Conservation (phyloP, 2,888 invertebrate genomes). For the Limulus polyphemus region DNA sequence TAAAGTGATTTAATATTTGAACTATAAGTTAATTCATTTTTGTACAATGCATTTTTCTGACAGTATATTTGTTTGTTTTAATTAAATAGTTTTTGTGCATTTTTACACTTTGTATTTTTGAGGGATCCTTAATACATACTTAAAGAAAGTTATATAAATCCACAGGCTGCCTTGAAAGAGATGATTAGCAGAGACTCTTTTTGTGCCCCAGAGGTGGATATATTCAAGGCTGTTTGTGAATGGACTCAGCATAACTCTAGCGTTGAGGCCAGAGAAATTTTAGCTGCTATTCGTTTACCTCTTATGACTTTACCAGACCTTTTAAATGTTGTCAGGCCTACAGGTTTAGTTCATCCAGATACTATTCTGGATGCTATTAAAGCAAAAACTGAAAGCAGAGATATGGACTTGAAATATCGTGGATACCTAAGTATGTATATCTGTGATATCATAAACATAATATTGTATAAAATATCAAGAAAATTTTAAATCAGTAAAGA, state of each 20-base stretch:
- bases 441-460: too few relatives aligned
- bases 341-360: conserved; percentile 73
- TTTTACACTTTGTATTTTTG: too few relatives aligned
- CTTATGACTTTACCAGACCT: conserved; percentile 78
- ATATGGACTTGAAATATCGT: conserved; percentile 67
- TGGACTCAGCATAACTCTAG: conserved; percentile 73
- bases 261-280: conserved; percentile 37
- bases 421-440: conserved; percentile 41
- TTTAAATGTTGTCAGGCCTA: conserved; percentile 73
- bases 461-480: too few relatives aligned
- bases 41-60: too few relatives aligned
- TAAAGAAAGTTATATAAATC: too few relatives aligned
- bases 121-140: too few relatives aligned
- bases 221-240: conserved; percentile 73
- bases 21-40: too few relatives aligned
- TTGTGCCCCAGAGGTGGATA: conserved; percentile 88
- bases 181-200: conserved; percentile 84
- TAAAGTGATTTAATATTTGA: too few relatives aligned
- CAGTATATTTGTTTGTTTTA: too few relatives aligned
- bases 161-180: conserved; percentile 61
- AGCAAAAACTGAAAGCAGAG: conserved; percentile 62
- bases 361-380: conserved; percentile 87
- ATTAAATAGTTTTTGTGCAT: too few relatives aligned
- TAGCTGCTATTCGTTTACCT: conserved; percentile 54
- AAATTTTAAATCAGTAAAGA: too few relatives aligned